Base-by-base conservation (phyloP, 2,888 invertebrate species). In the Cephus spinipes region DNA sequence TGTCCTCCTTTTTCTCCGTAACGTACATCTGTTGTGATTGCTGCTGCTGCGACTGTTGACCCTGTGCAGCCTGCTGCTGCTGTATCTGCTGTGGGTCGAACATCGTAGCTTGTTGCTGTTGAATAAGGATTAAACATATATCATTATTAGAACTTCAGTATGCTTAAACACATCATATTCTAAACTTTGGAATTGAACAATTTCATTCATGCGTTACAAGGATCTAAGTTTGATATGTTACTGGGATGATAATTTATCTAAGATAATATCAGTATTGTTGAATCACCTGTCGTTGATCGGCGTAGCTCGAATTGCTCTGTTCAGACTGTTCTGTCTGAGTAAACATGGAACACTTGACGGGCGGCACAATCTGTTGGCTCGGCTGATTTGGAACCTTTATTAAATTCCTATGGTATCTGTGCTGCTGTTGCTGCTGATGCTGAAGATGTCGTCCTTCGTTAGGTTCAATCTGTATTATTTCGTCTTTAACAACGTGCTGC, bases 31-130 rank as follows among this genome's bases (percentile, higher is more conserved):
- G 91, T 74, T 90, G 89, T 0, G 89, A 84, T 80, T 91, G 91
- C 77, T 91, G 90, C 76, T 90, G 91, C 89, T 94, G 94, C 11
- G 93, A 92, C 85, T 94, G 94, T 83, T 93, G 94, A 81, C 92
- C 92, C 79, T 93, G 93, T 88, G 95, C 95, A 82, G 93, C 92
- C 82, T 95, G 94, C 89, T 95, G 95, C 89, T 95, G 95, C 89
- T 95, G 95, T 82, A 95, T 94, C 85, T 91, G 91, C 81, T 91
- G 91, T 9, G 91, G 91, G 80, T 91, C 91, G 82, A 91, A 91
- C 91, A 91, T 91, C 40, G 87, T 89, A 77, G 88, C 80, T 81
- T 88, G 85, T 73, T 88, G 85, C 11, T 31, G 31, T 23, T 33
- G 73, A 75, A 71, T 9, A 71, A 33, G 32, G 31, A 3, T 33